A percentile compares a stretch with the other conserved stretches of the same genome.
These are phyloP conservation scores for Autographa pulchrina DNA, from an alignment of 2,888 invertebrate species.

Conservation along the genomic window DNA sequence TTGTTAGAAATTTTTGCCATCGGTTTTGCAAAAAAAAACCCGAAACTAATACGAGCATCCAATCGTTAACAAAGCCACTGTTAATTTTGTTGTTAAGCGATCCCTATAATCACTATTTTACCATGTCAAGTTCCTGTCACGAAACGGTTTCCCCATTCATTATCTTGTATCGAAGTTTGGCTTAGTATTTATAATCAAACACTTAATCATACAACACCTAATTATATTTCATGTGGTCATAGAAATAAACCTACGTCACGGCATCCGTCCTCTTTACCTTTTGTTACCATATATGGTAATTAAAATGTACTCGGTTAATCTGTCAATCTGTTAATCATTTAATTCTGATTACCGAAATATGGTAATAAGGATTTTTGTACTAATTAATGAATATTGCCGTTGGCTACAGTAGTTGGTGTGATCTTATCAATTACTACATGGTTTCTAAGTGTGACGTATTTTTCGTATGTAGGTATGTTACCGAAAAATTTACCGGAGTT, in stretches of 20 bases:
- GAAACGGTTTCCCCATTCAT: not conserved
- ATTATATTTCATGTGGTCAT: not conserved
- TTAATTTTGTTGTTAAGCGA: no score
- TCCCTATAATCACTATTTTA: no score
- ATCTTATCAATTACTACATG: slow-evolving; percentile 11
- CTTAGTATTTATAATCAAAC: not conserved
- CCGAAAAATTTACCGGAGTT: slow-evolving; percentile 7
- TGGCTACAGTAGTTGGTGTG: not conserved
- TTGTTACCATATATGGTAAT: not conserved
- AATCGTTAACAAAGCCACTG: no score
- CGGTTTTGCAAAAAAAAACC: no score
- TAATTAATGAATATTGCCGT: not conserved
- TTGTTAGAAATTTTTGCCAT: no score
- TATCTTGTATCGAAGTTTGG: not conserved
- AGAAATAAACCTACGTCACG: not conserved
- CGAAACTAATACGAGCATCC: no score
- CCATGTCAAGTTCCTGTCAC: not conserved
- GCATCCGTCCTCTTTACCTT: not conserved
- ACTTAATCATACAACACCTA: not conserved
- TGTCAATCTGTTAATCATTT: not conserved
- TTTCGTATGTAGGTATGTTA: not conserved
- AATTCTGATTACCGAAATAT: not conserved
- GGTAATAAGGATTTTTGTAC: not conserved
- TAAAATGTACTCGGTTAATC: not conserved
- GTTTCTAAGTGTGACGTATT: slow-evolving; percentile 19